Evolutionary conservation across 2,888 invertebrate genomes (phyloP).

Genomic region (Electrophaes corylata): DNA sequence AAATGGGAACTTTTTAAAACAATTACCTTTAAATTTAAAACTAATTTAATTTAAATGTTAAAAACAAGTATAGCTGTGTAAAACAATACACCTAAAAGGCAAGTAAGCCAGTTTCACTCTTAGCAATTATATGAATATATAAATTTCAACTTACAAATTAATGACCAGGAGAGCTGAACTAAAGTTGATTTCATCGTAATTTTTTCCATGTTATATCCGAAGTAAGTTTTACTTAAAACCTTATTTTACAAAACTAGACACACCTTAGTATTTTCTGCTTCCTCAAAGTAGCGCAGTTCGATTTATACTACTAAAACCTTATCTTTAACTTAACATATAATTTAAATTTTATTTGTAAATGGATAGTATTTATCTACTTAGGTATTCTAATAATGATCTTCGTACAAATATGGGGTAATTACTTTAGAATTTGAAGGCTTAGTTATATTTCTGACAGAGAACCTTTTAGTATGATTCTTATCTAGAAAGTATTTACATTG

Average conservation of each 20-base stretch:
- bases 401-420: constrained; percentile 5
- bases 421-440: constrained; percentile 6
- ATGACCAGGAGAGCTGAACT: constrained; percentile 33
- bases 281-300: not conserved
- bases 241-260: not conserved
- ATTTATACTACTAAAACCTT: constrained; percentile 7
- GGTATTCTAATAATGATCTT: constrained; percentile 3
- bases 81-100: no score
- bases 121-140: not conserved
- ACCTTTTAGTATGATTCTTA: no score
- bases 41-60: no score
- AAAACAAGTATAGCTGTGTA: no score
- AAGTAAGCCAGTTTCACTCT: no score
- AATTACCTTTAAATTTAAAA: no score
- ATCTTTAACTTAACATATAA: not conserved
- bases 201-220: not conserved
- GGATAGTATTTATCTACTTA: constrained; percentile 4
- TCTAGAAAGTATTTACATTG: no score
- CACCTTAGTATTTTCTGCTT: not conserved
- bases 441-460: not conserved
- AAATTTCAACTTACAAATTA: constrained; percentile 41
- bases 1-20: no score
- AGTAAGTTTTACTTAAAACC: not conserved
- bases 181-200: constrained; percentile 8
- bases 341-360: constrained; percentile 11